Base-by-base conservation (phyloP, 2,888 invertebrate genomes). In the Branchipolynoe longqiensis region DNA sequence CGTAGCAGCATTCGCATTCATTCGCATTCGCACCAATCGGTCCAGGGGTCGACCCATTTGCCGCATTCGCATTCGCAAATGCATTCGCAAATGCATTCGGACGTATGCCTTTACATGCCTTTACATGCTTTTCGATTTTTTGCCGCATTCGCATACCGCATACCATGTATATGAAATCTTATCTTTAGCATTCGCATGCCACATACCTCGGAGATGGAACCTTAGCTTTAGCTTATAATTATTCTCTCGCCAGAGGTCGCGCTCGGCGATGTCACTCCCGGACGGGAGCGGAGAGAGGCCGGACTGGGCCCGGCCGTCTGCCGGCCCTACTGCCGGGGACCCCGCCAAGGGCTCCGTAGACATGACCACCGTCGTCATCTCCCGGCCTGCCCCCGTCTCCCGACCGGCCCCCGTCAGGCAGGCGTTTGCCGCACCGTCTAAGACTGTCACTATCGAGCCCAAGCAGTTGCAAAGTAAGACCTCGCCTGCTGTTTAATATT, bases 251-350 rank as follows among this genome's bases (percentile, higher is more conserved):
- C 62, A 85, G 85, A 28, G 82, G 12, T 85, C 85, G 40, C 59
- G 64, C 54, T 85, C 85, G 6, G 62, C 82, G 38, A 22, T 78
- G 36, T n/a, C 48, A 1, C 36, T 85, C 14, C 62, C 28, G 6
- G 62, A 69, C 28, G 41, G 82, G 4, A 8, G 54, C 1, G 40
- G 56, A 2, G 36, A 48, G 31, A 25, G 86, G 38, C 86, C 86
- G 14, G 74, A 85, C 48, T 86, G 86, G 86, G 86, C 86, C 8
- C 4, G 73, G 58, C 36, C 73, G 0, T 25, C 78, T 1, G 48
- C 28, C 48, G 73, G 38, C 3, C 2, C 38, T 14, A 59, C 58
- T 0, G n/a, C n/a, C n/a, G n/a, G n/a, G n/a, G 25, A 40, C 38
- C 2, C 31, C 33, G 36, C 33, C 2, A 12, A 48, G 31, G 83